Evolutionary conservation across 2,797 vertebrate genomes (phyloP), one percentile per base, ranked within the genome.

Genomic region (Naso thynnoides): DNA sequence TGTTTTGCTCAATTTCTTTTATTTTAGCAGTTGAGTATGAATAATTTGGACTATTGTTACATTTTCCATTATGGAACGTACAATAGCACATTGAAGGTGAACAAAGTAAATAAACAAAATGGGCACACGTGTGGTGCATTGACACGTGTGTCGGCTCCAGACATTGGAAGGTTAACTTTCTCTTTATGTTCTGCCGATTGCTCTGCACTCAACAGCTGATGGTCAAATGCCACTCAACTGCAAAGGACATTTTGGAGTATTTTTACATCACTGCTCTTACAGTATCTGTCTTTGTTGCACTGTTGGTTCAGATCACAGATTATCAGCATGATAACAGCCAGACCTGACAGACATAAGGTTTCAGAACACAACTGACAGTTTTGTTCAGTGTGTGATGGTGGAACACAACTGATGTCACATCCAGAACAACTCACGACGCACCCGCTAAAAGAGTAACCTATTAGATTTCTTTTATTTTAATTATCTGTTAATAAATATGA

Each of bases 131-230:
- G 4, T 23, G 16, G n/a, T 13, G 0, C 42, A 3, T 9, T 62
- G 23, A 64, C 48, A 52, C 41, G 48, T 36, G 1, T 48, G 2
- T 21, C 9, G 54, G 1, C 60, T 23, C 29, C 15, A 71, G 62
- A 75, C 47, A 67, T 69, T 79, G 54, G 8, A 63, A 38, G 39
- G 61, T 61, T 62, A 63, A 15, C 1, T 8, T 52, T 68, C 29
- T 45, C 3, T 55, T 72, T 59, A 50, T 50, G 36, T 38, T 73
- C 31, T 53, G 21, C 19, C 38, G 8, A 26, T 16, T 6, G 13
- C 5, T 38, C 6, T 33, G 41, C 19, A 29, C 1, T 56, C 15
- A 54, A 21, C 41, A 29, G 39, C 5, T 27, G 14, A 23, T n/a
- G 52, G 24, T 54, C 6, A 55, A 49, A 57, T 49, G 19, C 15